These are phyloP conservation scores for Unio pictorum DNA, from an alignment of 2,888 invertebrate species.

Conservation along the genomic window DNA sequence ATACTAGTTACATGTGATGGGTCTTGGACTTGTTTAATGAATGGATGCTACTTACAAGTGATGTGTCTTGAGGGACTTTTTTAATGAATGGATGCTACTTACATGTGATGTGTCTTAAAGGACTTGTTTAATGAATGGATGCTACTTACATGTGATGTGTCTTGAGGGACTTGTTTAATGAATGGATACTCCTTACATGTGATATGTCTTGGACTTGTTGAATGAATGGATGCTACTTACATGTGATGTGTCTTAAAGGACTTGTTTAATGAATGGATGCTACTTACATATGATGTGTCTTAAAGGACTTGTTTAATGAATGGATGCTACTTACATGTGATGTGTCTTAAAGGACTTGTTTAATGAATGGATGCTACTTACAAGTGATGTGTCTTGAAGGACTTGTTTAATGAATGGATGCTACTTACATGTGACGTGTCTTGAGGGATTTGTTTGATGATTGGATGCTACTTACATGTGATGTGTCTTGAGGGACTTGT, in stretches of 20 bases:
- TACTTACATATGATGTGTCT: background rate
- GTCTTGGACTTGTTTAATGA: conserved; percentile 74
- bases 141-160: background rate
- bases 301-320: no score
- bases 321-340: background rate
- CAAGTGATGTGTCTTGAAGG: background rate
- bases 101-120: no score
- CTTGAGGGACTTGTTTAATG: background rate
- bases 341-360: background rate
- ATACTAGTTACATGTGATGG: conserved; percentile 54
- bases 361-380: background rate
- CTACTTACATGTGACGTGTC: background rate
- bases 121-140: background rate
- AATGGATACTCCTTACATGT: background rate
- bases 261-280: no score
- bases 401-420: no score
- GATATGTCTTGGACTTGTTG: background rate
- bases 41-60: conserved; percentile 76
- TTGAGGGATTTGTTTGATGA: background rate
- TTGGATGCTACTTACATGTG: background rate
- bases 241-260: background rate
- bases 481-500: background rate
- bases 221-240: background rate
- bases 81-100: no score
- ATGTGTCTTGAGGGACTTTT: no score